Conservation (phyloP, 2,888 invertebrate species). For the Pseudococcus longispinus region DNA sequence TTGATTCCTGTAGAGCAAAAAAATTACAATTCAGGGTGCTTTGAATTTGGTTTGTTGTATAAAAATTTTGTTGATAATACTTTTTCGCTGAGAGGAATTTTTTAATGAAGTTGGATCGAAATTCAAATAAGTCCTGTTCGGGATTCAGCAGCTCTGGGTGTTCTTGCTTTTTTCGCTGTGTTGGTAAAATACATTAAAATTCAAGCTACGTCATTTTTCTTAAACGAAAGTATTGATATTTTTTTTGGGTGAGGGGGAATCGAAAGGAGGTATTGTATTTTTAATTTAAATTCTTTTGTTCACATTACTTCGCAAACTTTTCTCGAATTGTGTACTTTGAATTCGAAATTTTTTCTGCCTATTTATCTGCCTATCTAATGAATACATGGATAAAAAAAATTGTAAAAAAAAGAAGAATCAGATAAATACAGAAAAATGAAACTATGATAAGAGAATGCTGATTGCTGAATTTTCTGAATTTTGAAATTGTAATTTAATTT, state of each 20-base stretch:
- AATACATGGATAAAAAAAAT: background rate
- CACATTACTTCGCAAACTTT: background rate
- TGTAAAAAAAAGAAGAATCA: background rate
- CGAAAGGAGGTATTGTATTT: background rate
- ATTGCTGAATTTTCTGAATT: too few relatives aligned
- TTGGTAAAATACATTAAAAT: background rate
- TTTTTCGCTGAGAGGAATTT: background rate
- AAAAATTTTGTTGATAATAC: too few relatives aligned
- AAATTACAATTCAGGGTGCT: too few relatives aligned
- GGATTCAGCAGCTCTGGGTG: background rate
- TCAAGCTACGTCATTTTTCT: background rate
- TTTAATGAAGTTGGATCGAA: background rate
- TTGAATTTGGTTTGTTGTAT: too few relatives aligned
- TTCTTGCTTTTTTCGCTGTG: background rate
- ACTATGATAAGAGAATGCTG: background rate
- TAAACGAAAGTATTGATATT: background rate
- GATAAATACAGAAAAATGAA: background rate
- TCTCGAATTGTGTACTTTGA: background rate
- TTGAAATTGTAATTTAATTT: too few relatives aligned
- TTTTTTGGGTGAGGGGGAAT: background rate
- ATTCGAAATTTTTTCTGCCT: background rate
- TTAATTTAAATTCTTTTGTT: constrained; percentile 1
- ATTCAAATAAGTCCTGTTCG: background rate
- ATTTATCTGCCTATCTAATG: background rate
- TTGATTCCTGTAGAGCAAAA: too few relatives aligned